Base-by-base conservation (phyloP, 2,113 vertebrate genomes). In the Cyprinus carpio region DNA sequence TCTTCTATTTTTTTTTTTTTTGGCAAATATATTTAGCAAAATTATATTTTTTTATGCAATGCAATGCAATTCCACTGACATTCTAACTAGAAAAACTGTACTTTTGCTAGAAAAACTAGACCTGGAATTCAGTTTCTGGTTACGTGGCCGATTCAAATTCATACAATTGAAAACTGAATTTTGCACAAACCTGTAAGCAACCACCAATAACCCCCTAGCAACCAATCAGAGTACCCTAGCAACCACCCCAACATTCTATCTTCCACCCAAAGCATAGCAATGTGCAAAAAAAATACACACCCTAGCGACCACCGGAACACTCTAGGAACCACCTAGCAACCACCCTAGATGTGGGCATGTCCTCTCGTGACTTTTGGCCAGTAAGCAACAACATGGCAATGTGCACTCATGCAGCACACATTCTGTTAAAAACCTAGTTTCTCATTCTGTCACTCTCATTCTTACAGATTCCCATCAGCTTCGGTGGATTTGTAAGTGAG, bases 401-500 rank as follows among this genome's bases (percentile, higher is more conserved):
- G 18, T 11, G 12, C 20, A 25, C 23, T 43, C 37, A 46, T 15
- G 37, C 71, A 46, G 6, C 67, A 71, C 67, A 23, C 31, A 12
- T 60, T 60, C 23, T 11, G 23, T 60, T 20, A 20, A 20, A 71
- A 37, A 71, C 10, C 18, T 37, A 23, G 18, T 37, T 23, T 71
- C 67, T 37, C 31, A 37, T 23, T 74, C 37, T 46, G 37, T 74
- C 71, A n/a, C 5, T 43, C 60, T 64, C 60, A 64, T 64, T 64
- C 60, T 25, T 64, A 10, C 79, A 87, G 82, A 87, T 80, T 62
- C 74, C 25, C 13, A 2, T 51, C 20, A 49, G 34, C 84, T 78
- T 77, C 82, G 20, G 56, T 67, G 82, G 86, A 67, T 78, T 79
- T 69, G 71, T 46, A 37, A 51, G 76, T 62, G 60, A 86, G 88